Evolutionary conservation across 2,113 vertebrate genomes (phyloP).

Genomic region (Scophthalmus maximus): DNA sequence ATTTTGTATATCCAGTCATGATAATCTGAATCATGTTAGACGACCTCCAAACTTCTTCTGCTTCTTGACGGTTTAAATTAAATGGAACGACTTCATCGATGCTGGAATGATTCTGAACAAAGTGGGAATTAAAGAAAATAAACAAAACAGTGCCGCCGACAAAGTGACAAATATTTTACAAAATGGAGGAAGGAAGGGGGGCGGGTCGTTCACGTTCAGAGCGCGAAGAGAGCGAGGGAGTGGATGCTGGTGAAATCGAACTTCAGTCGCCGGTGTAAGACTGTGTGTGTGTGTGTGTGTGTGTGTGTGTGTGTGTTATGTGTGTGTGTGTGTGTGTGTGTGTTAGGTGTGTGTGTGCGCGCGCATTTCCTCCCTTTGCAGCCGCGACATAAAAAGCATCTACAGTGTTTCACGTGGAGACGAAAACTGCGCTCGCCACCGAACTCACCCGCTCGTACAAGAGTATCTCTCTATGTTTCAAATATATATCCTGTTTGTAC

Average conservation of each 20-base stretch:
- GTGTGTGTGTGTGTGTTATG: conserved; percentile 1
- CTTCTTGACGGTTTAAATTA: not conserved
- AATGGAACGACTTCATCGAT: not conserved
- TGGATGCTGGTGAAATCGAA: conserved; percentile 65
- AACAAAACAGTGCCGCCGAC: not conserved
- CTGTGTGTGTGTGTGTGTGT: not conserved
- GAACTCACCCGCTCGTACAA: conserved; percentile 9
- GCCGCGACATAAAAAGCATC: conserved; percentile 24
- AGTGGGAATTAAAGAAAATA: no score
- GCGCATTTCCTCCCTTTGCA: conserved; percentile 13
- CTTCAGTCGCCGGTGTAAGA: conserved; percentile 21
- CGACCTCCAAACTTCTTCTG: no score
- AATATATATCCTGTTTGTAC: conserved; percentile 64
- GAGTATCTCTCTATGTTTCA: conserved; percentile 46
- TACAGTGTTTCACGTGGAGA: conserved; percentile 17
- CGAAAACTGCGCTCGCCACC: conserved; percentile 9
- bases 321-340: conserved; percentile 11
- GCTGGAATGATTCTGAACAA: conserved; percentile 2
- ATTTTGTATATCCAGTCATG: no score
- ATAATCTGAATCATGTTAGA: no score
- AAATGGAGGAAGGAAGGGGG: not conserved
- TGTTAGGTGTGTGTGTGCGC: conserved; percentile 10
- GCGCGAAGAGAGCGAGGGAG: no score
- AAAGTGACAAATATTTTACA: not conserved
- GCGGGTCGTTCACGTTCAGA: not conserved